Evolutionary conservation across 2,113 vertebrate genomes (phyloP).

Genomic region (Pelvicachromis taeniatus): DNA sequence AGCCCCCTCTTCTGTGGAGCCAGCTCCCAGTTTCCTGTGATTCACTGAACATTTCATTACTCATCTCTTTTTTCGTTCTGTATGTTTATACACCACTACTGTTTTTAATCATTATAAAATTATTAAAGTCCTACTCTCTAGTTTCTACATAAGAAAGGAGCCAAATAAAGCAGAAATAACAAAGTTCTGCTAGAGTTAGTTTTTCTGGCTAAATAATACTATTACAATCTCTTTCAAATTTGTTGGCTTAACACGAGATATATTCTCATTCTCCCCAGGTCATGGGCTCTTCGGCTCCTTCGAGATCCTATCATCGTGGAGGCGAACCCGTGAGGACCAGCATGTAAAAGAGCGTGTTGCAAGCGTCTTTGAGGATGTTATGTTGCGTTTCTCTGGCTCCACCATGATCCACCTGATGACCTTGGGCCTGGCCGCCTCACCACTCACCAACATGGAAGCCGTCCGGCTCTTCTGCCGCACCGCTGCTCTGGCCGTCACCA

Average conservation of each 20-base stretch:
- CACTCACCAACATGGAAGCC: constrained; percentile 99
- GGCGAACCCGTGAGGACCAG: constrained; percentile 95
- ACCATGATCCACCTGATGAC: constrained; percentile 96
- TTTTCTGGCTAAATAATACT: not conserved
- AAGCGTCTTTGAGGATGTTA: constrained; percentile 93
- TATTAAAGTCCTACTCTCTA: not conserved
- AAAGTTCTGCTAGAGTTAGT: not conserved
- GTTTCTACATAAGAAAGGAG: not conserved
- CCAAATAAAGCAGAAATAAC: not conserved
- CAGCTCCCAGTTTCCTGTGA: not conserved
- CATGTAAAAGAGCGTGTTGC: constrained; percentile 97
- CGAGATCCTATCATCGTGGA: constrained; percentile 98
- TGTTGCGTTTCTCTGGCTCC: constrained; percentile 95
- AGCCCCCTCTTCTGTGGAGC: not conserved
- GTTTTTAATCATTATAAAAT: not conserved
- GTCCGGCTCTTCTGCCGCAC: constrained; percentile 97
- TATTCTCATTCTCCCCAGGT: constrained; percentile 70
- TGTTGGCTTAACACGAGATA: not conserved
- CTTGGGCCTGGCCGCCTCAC: constrained; percentile 95
- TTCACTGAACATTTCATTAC: not conserved
- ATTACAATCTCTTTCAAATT: not conserved
- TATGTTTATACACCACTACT: not conserved
- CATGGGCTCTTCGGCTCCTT: constrained; percentile 97
- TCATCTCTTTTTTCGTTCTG: not conserved
- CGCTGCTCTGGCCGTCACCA: constrained; percentile 89